Conservation (phyloP, 2,113 vertebrate genomes). For the Alces alces region DNA sequence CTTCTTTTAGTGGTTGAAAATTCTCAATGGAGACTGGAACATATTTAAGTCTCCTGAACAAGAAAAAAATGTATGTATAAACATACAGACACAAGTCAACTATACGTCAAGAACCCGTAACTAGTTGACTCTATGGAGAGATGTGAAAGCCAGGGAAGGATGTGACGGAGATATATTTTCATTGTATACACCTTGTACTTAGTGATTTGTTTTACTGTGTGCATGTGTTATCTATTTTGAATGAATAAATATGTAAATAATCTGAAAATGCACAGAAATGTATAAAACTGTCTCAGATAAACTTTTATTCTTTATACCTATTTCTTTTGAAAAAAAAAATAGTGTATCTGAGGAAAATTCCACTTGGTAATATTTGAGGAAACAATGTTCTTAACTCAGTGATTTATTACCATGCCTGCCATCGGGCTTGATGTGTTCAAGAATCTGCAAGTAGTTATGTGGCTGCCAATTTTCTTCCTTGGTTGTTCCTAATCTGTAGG, state of each 20-base stretch:
- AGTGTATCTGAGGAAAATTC: background rate
- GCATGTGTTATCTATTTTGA: background rate
- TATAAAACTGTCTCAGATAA: background rate
- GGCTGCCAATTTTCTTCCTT: background rate
- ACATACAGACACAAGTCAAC: background rate
- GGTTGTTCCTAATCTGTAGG: background rate
- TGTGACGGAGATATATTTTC: background rate
- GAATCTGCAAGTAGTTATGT: constrained; percentile 30
- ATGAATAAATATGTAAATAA: background rate
- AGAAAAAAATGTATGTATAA: background rate
- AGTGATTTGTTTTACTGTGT: background rate
- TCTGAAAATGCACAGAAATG: background rate
- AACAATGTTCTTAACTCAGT: constrained; percentile 12
- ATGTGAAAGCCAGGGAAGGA: background rate
- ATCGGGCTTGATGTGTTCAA: background rate
- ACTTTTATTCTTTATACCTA: background rate
- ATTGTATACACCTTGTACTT: background rate
- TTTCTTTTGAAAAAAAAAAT: background rate
- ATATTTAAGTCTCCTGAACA: background rate
- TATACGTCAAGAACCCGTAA: background rate
- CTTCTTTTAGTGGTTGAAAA: background rate
- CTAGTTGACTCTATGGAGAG: background rate
- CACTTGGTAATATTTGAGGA: constrained; percentile 22
- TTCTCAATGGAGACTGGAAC: background rate
- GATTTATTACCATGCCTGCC: constrained; percentile 35